Evolutionary conservation across 2,797 vertebrate genomes (phyloP), one percentile per base, ranked within the genome.

Genomic region (Ciconia nigra): DNA sequence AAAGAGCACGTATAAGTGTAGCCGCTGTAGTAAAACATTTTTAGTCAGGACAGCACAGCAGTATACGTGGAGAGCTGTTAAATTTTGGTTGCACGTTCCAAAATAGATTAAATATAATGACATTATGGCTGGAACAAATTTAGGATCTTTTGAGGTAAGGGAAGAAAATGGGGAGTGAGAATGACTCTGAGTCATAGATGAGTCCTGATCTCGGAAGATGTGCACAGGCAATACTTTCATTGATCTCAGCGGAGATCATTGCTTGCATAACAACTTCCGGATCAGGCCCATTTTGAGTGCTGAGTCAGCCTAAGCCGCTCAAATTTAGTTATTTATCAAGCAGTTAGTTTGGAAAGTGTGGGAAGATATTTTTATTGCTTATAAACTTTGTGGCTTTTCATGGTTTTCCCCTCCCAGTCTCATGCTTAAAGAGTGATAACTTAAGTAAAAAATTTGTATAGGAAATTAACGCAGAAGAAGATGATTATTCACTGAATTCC

Each of bases 171-270:
- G 29, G 59, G 81, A 88, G 85, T 80, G 87, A 90, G 88, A 92
- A 93, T 69, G 85, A 80, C 42, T 94, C 86, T 97, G 97, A 97
- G 90, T 97, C 97, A 97, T 69, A 87, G 89, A 86, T 87, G 93
- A 95, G 66, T 91, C 44, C 83, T 88, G 87, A 83, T 95, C 84
- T 88, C 35, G 2, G 52, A 92, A 83, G 91, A 93, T 61, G 63
- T 85, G 58, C 87, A 77, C 54, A 94, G 69, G 63, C 87, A 95
- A 80, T 51, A 55, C 42, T 87, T 72, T 57, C 71, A 83, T 42
- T 93, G 91, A 96, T 95, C 93, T 91, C 95, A 88, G 77, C 13
- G 26, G 84, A 96, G 88, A 87, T 76, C 70, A 41, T 62, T 83
- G 20, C 89, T 96, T 96, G 80, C 72, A 89, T 96, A 97, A 83